These are phyloP conservation scores for Drosophila neocordata DNA, from an alignment of 1,140 invertebrate genomes.

Conservation along the genomic window DNA sequence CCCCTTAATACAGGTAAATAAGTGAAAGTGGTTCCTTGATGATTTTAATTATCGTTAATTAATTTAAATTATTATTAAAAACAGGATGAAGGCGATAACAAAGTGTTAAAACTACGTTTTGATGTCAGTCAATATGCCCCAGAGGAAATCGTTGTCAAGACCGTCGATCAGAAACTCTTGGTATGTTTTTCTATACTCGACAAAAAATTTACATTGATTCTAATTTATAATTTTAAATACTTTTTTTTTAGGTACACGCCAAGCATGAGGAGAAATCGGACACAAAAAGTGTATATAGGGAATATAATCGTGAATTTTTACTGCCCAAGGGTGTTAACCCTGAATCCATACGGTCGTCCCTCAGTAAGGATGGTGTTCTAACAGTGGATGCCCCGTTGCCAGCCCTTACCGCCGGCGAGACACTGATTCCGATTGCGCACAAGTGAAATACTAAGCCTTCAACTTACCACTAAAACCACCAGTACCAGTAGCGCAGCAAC, in stretches of 20 bases:
- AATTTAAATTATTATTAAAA: slow-evolving; percentile 7
- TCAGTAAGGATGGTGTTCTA: slow-evolving; percentile 95
- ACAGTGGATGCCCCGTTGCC: slow-evolving; percentile 97
- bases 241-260: slow-evolving; percentile 91
- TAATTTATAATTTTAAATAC: slow-evolving; percentile 26
- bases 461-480: slow-evolving; percentile 15
- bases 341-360: slow-evolving; percentile 94
- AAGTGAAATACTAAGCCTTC: slow-evolving; percentile 83
- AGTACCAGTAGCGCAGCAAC: slow-evolving; percentile 20
- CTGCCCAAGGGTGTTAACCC: slow-evolving; percentile 96
- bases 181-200: slow-evolving; percentile 85
- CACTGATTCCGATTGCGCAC: slow-evolving; percentile 91
- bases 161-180: slow-evolving; percentile 97
- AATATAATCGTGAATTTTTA: slow-evolving; percentile 97
- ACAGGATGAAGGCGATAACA: slow-evolving; percentile 94
- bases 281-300: slow-evolving; percentile 96
- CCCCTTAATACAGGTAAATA: slow-evolving; percentile 89
- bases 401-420: slow-evolving; percentile 88
- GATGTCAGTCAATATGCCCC: slow-evolving; percentile 97
- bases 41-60: not conserved
- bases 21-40: not conserved
- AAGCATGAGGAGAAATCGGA: slow-evolving; percentile 98
- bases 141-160: slow-evolving; percentile 98
- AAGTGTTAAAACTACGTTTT: slow-evolving; percentile 94
- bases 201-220: too few relatives aligned